These are phyloP conservation scores for Hirundo rustica DNA, from an alignment of 2,797 vertebrate genomes.

Conservation along the genomic window DNA sequence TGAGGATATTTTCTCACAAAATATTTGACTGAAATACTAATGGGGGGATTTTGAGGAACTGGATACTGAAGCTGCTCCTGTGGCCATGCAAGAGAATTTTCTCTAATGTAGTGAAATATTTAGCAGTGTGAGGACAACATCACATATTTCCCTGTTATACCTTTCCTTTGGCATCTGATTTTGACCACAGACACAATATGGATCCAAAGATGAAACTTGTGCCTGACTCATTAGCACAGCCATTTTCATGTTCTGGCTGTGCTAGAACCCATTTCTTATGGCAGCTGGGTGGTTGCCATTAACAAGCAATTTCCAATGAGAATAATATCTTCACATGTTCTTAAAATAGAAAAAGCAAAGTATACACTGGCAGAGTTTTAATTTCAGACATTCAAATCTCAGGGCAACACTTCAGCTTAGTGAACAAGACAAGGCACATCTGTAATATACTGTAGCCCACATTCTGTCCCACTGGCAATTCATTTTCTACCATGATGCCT, in stretches of 20 bases:
- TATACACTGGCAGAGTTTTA: not conserved
- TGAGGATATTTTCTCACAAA: not conserved
- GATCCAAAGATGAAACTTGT: not conserved
- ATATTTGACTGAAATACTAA: not conserved
- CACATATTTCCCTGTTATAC: not conserved
- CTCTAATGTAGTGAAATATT: not conserved
- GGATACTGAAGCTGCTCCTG: not conserved
- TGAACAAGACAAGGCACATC: not conserved
- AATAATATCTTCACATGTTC: conserved; percentile 36
- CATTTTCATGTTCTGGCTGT: not conserved
- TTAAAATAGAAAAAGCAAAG: conserved; percentile 44
- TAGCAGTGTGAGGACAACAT: not conserved
- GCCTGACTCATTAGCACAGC: not conserved
- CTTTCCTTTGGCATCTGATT: not conserved
- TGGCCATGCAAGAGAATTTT: not conserved
- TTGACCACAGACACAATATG: not conserved
- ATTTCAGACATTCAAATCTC: not conserved
- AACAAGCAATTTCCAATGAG: conserved; percentile 53
- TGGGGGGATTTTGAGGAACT: not conserved
- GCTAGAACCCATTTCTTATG: not conserved
- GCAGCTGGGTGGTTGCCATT: conserved; percentile 44
- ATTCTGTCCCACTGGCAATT: not conserved
- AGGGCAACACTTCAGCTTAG: not conserved
- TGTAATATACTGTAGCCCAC: not conserved
- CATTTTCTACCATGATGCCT: not conserved